These are phyloP conservation scores for Ectemnius cavifrons DNA, from an alignment of 2,888 invertebrate genomes.

Conservation along the genomic window DNA sequence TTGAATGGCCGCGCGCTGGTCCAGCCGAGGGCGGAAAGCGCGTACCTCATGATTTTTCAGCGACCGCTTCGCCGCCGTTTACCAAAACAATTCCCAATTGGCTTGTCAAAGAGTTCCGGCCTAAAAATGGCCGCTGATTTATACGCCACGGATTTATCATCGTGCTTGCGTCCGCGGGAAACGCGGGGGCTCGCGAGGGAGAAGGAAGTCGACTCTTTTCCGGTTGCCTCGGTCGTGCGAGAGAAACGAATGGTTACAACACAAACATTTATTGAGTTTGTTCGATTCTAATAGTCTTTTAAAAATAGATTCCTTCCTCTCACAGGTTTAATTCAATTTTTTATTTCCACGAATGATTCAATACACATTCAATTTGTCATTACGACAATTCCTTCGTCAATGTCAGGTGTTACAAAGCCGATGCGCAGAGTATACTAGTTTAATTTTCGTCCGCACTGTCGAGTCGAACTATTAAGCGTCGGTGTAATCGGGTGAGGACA, in stretches of 20 bases:
- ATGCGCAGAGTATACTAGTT: no score
- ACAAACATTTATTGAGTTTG: neutral
- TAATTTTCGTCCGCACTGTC: conserved; percentile 8
- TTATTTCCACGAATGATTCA: no score
- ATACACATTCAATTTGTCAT: no score
- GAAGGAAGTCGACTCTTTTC: conserved; percentile 13
- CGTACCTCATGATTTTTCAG: conserved; percentile 65
- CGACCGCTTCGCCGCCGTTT: conserved; percentile 64
- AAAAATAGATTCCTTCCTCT: no score
- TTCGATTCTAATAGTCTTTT: no score
- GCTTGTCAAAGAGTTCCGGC: conserved; percentile 75
- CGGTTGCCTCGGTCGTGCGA: neutral
- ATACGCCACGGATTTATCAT: conserved; percentile 67
- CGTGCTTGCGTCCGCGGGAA: conserved; percentile 48
- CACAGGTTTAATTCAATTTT: no score
- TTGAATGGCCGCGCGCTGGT: conserved; percentile 49
- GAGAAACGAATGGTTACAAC: neutral
- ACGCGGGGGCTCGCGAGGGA: conserved; percentile 31
- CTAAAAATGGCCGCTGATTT: conserved; percentile 73
- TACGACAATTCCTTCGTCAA: neutral
- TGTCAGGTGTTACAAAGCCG: neutral
- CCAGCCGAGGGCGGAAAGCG: conserved; percentile 49
- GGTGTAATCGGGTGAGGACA: conserved; percentile 24
- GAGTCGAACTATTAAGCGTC: conserved; percentile 16
- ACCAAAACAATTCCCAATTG: conserved; percentile 75